Percentiles rank a stretch among this genome's conserved stretches.
phyloP scores from a whole-genome alignment of 2,888 invertebrate species.

The Plagodis dolabraria region DNA sequence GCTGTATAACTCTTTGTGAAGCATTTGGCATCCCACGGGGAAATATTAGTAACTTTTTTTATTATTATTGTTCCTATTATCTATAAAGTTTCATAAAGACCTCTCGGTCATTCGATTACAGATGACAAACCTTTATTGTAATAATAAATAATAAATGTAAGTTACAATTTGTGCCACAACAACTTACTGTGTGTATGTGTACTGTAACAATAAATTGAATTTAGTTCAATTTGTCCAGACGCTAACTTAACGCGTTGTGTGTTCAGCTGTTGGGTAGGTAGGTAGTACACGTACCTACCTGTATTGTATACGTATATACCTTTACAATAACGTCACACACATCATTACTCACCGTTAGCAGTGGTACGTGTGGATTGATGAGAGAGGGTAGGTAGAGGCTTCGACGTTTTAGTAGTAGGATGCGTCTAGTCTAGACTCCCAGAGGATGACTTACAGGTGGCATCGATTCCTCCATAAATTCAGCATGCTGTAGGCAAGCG shows the following conservation, averaged over 20 bases:
- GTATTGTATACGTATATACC: not conserved
- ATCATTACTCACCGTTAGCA: slow-evolving; percentile 4
- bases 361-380: slow-evolving; percentile 9
- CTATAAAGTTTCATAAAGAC: too few species aligned
- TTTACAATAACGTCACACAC: not conserved
- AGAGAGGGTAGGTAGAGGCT: slow-evolving; percentile 9
- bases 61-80: too few species aligned
- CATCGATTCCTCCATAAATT: too few species aligned
- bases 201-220: slow-evolving; percentile 11
- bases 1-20: too few species aligned
- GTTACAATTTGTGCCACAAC: not conserved
- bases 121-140: not conserved
- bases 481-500: too few species aligned
- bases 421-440: too few species aligned
- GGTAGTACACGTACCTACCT: not conserved
- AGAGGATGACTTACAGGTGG: too few species aligned
- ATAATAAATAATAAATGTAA: not conserved
- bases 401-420: too few species aligned
- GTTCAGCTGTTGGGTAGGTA: slow-evolving; percentile 7
- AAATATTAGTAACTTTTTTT: too few species aligned
- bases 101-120: too few species aligned
- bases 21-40: too few species aligned
- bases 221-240: slow-evolving; percentile 19
- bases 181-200: not conserved
- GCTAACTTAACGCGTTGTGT: slow-evolving; percentile 15